These are phyloP conservation scores for Cyprinodon brontotheroides DNA, from an alignment of 2,113 vertebrate genomes.

Conservation along the genomic window DNA sequence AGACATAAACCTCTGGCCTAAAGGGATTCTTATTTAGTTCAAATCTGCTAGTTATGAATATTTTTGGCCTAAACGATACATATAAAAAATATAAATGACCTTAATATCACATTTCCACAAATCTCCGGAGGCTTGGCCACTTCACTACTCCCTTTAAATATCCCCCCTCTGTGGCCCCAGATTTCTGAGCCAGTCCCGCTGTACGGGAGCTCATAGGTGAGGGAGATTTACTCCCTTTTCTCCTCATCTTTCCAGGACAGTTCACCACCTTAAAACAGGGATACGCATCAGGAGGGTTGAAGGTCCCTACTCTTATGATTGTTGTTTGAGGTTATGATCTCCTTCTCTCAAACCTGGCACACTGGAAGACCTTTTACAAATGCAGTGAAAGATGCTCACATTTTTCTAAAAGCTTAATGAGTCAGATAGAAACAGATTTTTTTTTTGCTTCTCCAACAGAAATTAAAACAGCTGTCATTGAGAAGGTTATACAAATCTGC, in stretches of 20 bases:
- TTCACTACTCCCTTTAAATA: slow-evolving; percentile 28
- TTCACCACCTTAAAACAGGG: slow-evolving; percentile 4
- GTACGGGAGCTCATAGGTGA: slow-evolving; percentile 22
- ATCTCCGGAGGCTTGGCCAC: slow-evolving; percentile 31
- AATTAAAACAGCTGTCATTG: neutral
- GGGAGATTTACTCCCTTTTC: neutral
- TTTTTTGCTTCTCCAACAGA: neutral
- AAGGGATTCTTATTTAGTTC: too few relatives aligned
- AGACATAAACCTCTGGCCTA: too few relatives aligned
- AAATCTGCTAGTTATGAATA: too few relatives aligned
- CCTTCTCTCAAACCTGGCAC: slow-evolving; percentile 16
- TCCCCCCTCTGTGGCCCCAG: slow-evolving; percentile 4
- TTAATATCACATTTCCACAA: slow-evolving; percentile 32
- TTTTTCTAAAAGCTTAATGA: slow-evolving; percentile 24
- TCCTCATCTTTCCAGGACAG: slow-evolving; percentile 1
- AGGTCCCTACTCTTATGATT: slow-evolving; percentile 16
- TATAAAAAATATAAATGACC: slow-evolving; percentile 21
- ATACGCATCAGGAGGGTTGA: slow-evolving; percentile 15
- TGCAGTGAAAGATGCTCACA: neutral
- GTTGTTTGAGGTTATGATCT: slow-evolving; percentile 4
- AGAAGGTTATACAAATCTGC: neutral
- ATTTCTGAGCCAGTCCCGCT: slow-evolving; percentile 16
- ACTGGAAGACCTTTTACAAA: neutral
- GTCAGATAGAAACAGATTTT: slow-evolving; percentile 25
- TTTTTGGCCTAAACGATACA: too few relatives aligned